Conservation (phyloP, 1,140 invertebrate genomes). For the Brachionus rotundiformis region DNA sequence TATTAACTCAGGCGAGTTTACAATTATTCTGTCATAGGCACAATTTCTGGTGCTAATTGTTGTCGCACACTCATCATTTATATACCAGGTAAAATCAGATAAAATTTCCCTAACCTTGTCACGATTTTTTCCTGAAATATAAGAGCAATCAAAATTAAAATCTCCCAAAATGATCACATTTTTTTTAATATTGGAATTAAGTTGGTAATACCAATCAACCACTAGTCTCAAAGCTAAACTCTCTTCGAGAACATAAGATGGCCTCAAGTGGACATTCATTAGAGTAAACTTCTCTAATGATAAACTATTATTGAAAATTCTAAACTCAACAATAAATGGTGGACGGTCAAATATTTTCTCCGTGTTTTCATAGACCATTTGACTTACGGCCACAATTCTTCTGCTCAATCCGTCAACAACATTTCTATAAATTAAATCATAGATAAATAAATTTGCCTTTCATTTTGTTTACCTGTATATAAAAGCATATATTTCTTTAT, state of each 20-base stretch:
- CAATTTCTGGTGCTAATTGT: constrained; percentile 39
- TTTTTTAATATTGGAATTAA: background rate
- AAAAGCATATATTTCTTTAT: constrained; percentile 45
- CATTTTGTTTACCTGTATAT: constrained; percentile 22
- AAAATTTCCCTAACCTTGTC: background rate
- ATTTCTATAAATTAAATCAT: background rate
- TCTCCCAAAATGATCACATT: constrained; percentile 25
- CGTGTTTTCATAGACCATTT: background rate
- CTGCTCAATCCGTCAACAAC: background rate
- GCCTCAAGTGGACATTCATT: constrained; percentile 31
- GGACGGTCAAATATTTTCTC: constrained; percentile 23
- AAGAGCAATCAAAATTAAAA: constrained; percentile 43
- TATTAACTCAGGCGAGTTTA: background rate
- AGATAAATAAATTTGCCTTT: background rate
- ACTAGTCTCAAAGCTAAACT: constrained; percentile 41
- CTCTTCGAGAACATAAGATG: constrained; percentile 3
- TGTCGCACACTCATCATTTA: constrained; percentile 30
- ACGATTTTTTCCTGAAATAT: constrained; percentile 18
- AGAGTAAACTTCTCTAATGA: constrained; percentile 16
- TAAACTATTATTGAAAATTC: background rate
- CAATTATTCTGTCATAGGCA: constrained; percentile 22
- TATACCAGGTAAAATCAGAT: constrained; percentile 28
- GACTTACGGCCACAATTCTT: background rate
- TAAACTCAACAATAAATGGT: constrained; percentile 31
- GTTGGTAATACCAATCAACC: background rate